A percentile compares a stretch with the other conserved stretches of the same genome.
These are phyloP conservation scores for Gari tellinella DNA, from an alignment of 2,888 invertebrate genomes.

Conservation along the genomic window DNA sequence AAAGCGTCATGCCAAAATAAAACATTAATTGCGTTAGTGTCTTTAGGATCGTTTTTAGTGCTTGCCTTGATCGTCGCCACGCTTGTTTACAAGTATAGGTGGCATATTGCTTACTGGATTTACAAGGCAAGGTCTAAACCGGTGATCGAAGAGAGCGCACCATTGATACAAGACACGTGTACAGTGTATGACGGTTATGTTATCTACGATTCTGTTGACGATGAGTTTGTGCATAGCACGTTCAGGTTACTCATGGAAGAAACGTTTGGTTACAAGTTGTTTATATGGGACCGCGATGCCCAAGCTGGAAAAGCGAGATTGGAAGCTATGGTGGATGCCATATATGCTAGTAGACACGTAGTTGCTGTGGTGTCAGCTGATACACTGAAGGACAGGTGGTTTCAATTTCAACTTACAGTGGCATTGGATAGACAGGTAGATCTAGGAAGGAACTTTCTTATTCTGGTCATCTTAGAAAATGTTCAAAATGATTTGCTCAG, in stretches of 20 bases:
- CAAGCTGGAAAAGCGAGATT: constrained; percentile 13
- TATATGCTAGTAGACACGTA: constrained; percentile 20
- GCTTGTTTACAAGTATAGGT: constrained; percentile 19
- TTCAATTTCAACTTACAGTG: constrained; percentile 35
- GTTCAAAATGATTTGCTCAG: constrained; percentile 26
- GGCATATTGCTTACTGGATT: constrained; percentile 36
- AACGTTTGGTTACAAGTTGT: constrained; percentile 19
- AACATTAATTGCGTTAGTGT: not conserved
- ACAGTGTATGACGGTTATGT: constrained; percentile 32
- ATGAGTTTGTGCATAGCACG: constrained; percentile 11
- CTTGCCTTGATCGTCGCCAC: constrained; percentile 13
- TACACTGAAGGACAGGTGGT: constrained; percentile 35
- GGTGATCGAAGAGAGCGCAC: constrained; percentile 14
- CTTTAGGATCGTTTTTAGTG: constrained; percentile 10
- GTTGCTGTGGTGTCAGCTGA: constrained; percentile 34
- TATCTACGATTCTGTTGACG: constrained; percentile 23
- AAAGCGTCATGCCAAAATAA: constrained; percentile 1
- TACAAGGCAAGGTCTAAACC: constrained; percentile 7
- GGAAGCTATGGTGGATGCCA: constrained; percentile 28
- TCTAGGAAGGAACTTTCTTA: constrained; percentile 1
- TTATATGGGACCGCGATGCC: constrained; percentile 32
- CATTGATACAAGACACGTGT: constrained; percentile 4
- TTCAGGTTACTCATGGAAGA: constrained; percentile 23
- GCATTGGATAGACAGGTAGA: constrained; percentile 19
- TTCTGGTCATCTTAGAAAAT: constrained; percentile 30